phyloP scores from a whole-genome alignment of 2,888 invertebrate species.

The Hoplodrina ambigua region DNA sequence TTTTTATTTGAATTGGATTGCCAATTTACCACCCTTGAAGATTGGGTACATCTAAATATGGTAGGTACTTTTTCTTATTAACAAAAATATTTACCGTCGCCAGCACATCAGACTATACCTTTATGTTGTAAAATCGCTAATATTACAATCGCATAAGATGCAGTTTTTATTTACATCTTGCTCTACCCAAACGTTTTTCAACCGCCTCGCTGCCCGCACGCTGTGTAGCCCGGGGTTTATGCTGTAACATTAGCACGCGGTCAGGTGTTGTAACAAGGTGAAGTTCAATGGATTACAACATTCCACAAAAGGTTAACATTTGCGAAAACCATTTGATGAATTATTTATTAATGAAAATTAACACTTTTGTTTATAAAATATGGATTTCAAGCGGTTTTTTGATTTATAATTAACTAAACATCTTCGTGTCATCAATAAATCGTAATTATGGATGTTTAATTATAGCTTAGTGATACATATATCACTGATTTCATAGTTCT shows the following conservation, averaged over 20 bases:
- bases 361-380: slow-evolving; percentile 46
- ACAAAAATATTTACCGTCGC: too few relatives aligned
- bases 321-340: slow-evolving; percentile 65
- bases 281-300: slow-evolving; percentile 72
- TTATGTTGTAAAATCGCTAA: too few relatives aligned
- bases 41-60: too few relatives aligned
- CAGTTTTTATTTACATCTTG: too few relatives aligned
- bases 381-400: slow-evolving; percentile 24
- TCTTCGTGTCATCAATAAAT: slow-evolving; percentile 14
- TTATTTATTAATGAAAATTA: slow-evolving; percentile 61
- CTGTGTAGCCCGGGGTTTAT: slow-evolving; percentile 15
- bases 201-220: slow-evolving; percentile 38
- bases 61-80: background rate
- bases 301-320: slow-evolving; percentile 69
- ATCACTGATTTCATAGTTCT: background rate
- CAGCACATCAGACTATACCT: too few relatives aligned
- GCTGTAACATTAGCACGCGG: slow-evolving; percentile 22
- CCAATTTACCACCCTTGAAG: too few relatives aligned
- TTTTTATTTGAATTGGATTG: too few relatives aligned
- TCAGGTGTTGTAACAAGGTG: slow-evolving; percentile 78
- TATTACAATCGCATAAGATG: too few relatives aligned
- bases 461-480: slow-evolving; percentile 20
- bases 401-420: slow-evolving; percentile 18
- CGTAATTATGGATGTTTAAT: slow-evolving; percentile 26
- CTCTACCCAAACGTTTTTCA: background rate